Evolutionary conservation across 2,797 vertebrate genomes (phyloP), one percentile per base, ranked within the genome.

Genomic region (Bryconaethiops microstoma): DNA sequence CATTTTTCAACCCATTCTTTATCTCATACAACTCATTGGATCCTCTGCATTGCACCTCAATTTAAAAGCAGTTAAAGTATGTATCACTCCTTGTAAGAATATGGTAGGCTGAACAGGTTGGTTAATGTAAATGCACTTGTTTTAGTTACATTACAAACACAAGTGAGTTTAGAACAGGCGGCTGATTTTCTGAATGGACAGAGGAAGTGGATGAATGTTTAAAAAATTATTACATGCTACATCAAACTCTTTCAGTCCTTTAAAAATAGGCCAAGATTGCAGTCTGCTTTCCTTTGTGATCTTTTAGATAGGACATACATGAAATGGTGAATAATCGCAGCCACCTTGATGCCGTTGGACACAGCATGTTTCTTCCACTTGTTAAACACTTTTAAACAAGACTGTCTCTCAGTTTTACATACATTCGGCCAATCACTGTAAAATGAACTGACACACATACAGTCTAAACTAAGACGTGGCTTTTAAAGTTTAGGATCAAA

Each of bases 401-500:
- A 19, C 23, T 54, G 14, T 5, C 69, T 29, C 3, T 35, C 17
- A 55, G 63, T 39, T 14, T 17, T 48, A 7, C 13, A 70, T 23
- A 70, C 9, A 19, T 72, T 55, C 52, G n/a, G 50, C 52, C 23
- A 55, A 72, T 7, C 5, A 23, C 48, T 17, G 19, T 71, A 35
- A 19, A 52, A 29, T 29, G 45, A 29, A 39, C 55, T 10, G 50
- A 39, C 29, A 12, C 52, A 50, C 48, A 13, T 8, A 50, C 25
- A 55, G 52, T 17, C 45, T 35, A 19, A 55, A 71, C 40, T 9
- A n/a, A 48, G 29, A 23, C 65, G 19, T 21, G 21, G 10, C 23
- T 16, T 62, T 62, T 10, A 62, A 48, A 25, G 40, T 70, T 45
- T 23, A 17, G n/a, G 67, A 70, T 70, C 67, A 70, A 48, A 70